phyloP scores from a whole-genome alignment of 1,140 invertebrate species.

The Xylocopa sonorina region DNA sequence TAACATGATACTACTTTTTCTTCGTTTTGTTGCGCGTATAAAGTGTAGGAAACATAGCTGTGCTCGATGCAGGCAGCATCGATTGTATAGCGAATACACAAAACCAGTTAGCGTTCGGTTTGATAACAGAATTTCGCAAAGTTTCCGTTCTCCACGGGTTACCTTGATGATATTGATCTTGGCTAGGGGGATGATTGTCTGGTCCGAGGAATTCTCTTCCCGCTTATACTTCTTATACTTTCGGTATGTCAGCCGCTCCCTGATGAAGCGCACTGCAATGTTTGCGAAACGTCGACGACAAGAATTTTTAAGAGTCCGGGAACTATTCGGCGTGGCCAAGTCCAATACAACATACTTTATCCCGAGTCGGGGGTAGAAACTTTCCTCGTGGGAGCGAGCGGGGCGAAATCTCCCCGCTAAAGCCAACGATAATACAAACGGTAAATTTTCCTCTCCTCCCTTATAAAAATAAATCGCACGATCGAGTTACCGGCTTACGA shows the following conservation, averaged over 20 bases:
- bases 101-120: neutral
- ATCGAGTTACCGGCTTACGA: too few species aligned
- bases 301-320: neutral
- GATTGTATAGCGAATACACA: neutral
- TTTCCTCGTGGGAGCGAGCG: too few species aligned
- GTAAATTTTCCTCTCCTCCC: too few species aligned
- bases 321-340: neutral
- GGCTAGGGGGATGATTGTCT: neutral
- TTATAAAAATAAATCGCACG: too few species aligned
- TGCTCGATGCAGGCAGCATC: too few species aligned
- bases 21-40: too few species aligned
- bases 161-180: slow-evolving; percentile 32
- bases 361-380: neutral
- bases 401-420: neutral
- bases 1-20: too few species aligned
- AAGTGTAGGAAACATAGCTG: too few species aligned
- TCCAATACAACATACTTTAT: slow-evolving; percentile 1
- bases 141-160: neutral
- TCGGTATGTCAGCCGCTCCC: slow-evolving; percentile 8
- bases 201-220: neutral
- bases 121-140: neutral
- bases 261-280: slow-evolving; percentile 39
- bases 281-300: slow-evolving; percentile 25
- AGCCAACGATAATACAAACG: neutral
- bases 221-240: slow-evolving; percentile 26